Evolutionary conservation across 2,113 vertebrate genomes (phyloP).

Genomic region (Sula dactylatra): DNA sequence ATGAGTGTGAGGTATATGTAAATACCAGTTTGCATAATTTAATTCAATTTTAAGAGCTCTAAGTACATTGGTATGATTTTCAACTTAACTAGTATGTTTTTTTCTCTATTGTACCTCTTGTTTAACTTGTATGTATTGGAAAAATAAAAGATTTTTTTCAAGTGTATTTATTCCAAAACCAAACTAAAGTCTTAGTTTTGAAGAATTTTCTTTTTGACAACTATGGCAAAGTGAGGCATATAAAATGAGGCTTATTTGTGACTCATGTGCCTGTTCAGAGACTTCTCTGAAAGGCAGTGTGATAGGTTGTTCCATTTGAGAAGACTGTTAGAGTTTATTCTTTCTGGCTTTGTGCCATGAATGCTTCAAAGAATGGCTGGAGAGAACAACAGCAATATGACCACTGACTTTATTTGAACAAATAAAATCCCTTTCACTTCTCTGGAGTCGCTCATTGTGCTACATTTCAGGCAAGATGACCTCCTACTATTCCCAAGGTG

Average conservation of each 20-base stretch:
- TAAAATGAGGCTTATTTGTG: background rate
- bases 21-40: background rate
- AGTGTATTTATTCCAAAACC: background rate
- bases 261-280: background rate
- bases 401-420: background rate
- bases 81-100: background rate
- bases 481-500: background rate
- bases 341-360: background rate
- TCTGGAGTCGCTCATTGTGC: rapidly evolving
- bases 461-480: background rate
- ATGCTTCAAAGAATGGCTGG: background rate
- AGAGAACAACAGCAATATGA: background rate
- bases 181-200: background rate
- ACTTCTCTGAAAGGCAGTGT: background rate
- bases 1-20: background rate
- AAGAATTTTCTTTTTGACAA: background rate
- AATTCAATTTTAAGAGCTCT: background rate
- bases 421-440: background rate
- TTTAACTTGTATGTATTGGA: background rate
- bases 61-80: background rate
- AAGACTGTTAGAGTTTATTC: background rate
- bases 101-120: background rate
- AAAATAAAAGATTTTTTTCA: background rate
- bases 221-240: background rate
- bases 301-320: background rate